These are phyloP conservation scores for Dolichoris vasculosae DNA, from an alignment of 1,140 invertebrate species.

Conservation along the genomic window DNA sequence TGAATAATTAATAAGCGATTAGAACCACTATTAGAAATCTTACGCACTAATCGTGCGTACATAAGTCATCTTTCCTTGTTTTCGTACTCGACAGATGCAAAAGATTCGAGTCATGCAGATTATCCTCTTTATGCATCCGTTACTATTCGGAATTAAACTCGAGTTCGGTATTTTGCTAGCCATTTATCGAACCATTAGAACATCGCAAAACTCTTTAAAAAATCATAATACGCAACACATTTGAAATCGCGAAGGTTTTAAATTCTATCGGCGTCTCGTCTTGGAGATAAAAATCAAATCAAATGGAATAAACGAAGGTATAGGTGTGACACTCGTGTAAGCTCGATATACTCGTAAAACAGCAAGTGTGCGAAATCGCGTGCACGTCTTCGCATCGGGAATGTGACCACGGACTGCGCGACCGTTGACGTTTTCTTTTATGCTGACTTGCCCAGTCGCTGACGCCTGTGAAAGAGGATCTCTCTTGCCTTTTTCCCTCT, in stretches of 20 bases:
- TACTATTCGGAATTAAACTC: not conserved
- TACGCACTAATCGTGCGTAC: not conserved
- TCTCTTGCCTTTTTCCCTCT: not conserved
- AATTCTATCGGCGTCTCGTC: not conserved
- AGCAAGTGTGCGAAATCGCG: conserved; percentile 7
- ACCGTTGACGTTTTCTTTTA: not conserved
- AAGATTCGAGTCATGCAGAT: conserved; percentile 31
- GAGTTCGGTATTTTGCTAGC: not conserved
- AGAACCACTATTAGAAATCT: not conserved
- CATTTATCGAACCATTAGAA: not conserved
- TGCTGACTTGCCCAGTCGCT: not conserved
- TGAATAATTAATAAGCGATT: conserved; percentile 2
- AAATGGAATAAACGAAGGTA: not conserved
- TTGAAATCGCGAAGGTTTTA: not conserved
- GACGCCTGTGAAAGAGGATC: not conserved
- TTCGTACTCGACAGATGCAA: not conserved
- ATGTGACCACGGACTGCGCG: not conserved
- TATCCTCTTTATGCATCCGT: not conserved
- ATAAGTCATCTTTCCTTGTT: not conserved
- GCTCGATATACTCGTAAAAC: not conserved
- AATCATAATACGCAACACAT: not conserved
- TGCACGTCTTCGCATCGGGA: not conserved
- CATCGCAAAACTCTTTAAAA: not conserved
- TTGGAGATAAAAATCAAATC: not conserved
- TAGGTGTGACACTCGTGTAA: not conserved